Percentiles rank a stretch among this genome's conserved stretches.
These are phyloP conservation scores for Latrodectus elegans DNA, from an alignment of 2,888 invertebrate genomes.

Conservation along the genomic window DNA sequence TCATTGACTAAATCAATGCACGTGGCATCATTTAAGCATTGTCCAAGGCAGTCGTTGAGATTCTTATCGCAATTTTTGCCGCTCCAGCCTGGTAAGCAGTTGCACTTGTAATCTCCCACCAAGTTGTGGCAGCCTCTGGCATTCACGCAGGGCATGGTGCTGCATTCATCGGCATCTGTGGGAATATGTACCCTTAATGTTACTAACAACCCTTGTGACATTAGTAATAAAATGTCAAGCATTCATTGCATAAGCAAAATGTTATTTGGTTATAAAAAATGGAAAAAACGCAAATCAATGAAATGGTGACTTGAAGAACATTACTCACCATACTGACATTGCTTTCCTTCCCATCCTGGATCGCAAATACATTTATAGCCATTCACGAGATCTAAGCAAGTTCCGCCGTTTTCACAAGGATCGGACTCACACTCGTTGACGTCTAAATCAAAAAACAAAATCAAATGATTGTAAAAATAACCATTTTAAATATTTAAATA, in stretches of 20 bases:
- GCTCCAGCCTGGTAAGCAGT: slow-evolving; percentile 86
- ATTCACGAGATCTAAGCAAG: slow-evolving; percentile 75
- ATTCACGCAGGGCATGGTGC: slow-evolving; percentile 88
- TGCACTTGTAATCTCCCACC: slow-evolving; percentile 88
- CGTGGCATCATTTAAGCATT: slow-evolving; percentile 75
- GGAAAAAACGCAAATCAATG: no score
- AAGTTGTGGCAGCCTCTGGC: slow-evolving; percentile 88
- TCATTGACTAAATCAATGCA: slow-evolving; percentile 75
- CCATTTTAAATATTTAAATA: no score
- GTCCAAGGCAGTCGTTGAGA: slow-evolving; percentile 75
- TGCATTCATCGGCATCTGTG: slow-evolving; percentile 87
- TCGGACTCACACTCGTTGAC: slow-evolving; percentile 75
- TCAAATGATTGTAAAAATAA: not conserved
- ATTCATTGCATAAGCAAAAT: no score
- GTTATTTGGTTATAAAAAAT: no score
- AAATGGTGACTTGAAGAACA: no score
- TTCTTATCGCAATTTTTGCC: slow-evolving; percentile 72
- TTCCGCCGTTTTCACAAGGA: slow-evolving; percentile 75
- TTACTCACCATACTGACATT: slow-evolving; percentile 74
- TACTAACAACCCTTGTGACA: no score
- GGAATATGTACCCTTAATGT: not conserved
- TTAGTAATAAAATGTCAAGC: no score
- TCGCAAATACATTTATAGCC: slow-evolving; percentile 75
- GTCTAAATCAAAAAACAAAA: slow-evolving; percentile 72
- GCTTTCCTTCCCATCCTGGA: slow-evolving; percentile 75